A percentile compares a stretch with the other conserved stretches of the same genome.
phyloP scores from a whole-genome alignment of 2,113 vertebrate species.

The Tonatia bakeri region DNA sequence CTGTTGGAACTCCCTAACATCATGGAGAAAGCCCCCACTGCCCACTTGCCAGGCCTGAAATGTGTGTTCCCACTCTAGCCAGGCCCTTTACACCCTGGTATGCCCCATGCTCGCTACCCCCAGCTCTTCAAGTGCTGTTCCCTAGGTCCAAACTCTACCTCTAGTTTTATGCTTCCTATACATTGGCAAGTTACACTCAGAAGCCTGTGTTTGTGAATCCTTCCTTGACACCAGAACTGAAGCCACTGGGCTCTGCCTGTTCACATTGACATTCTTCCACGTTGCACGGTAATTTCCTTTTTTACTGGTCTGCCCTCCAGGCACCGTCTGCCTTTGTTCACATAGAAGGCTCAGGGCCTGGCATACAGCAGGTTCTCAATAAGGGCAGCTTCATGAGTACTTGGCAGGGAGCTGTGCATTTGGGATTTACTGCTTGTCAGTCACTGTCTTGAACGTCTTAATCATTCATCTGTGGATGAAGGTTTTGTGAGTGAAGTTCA shows the following conservation, averaged over 20 bases:
- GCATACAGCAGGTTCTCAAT: neutral
- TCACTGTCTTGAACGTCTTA: neutral
- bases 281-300: neutral
- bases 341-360: too few species aligned
- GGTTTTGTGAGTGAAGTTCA: neutral
- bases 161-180: neutral
- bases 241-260: neutral
- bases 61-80: neutral
- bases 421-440: neutral
- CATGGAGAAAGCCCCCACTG: neutral
- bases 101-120: rapidly evolving
- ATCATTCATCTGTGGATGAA: neutral
- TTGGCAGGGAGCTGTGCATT: neutral
- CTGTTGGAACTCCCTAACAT: neutral
- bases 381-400: neutral
- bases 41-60: neutral
- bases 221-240: neutral
- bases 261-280: neutral
- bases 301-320: neutral
- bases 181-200: neutral
- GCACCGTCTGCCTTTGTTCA: neutral
- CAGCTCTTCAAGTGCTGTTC: neutral
- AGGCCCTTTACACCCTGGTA: neutral
- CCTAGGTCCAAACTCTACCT: neutral
- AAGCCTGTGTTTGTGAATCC: neutral